Conservation (phyloP, 2,113 vertebrate genomes). For the Indicator indicator region DNA sequence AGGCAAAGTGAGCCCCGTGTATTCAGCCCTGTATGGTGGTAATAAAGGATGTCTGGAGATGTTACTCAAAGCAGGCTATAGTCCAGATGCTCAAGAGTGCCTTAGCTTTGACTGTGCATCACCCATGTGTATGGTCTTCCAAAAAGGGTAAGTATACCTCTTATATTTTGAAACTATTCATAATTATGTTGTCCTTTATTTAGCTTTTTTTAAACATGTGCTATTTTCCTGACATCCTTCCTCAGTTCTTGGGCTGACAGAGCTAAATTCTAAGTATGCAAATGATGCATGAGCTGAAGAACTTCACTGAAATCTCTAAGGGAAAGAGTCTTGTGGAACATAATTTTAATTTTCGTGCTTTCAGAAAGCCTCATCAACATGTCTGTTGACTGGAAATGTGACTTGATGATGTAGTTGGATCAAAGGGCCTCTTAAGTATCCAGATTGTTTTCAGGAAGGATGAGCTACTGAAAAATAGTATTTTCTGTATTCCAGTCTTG, state of each 20-base stretch:
- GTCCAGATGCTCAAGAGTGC: slow-evolving; percentile 89
- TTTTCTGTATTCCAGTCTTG: background rate
- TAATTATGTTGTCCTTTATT: background rate
- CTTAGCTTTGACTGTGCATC: slow-evolving; percentile 73
- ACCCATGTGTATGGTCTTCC: slow-evolving; percentile 83
- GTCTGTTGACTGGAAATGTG: background rate
- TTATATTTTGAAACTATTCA: background rate
- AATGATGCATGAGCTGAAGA: background rate
- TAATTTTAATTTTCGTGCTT: background rate
- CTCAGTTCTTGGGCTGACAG: background rate
- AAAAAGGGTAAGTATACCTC: slow-evolving; percentile 70
- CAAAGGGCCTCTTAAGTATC: slow-evolving; percentile 1
- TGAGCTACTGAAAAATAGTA: background rate
- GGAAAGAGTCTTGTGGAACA: background rate
- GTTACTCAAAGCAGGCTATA: slow-evolving; percentile 84
- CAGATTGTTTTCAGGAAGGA: background rate
- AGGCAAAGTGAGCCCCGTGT: slow-evolving; percentile 91
- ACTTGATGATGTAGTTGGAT: background rate
- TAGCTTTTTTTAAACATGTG: fast-evolving
- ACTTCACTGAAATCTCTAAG: background rate
- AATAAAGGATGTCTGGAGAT: slow-evolving; percentile 74
- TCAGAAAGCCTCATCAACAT: background rate
- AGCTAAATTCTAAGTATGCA: background rate
- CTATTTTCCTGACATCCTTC: background rate
- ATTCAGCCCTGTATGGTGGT: slow-evolving; percentile 82